A percentile compares a stretch with the other conserved stretches of the same genome.
Evolutionary conservation across 2,797 vertebrate genomes (phyloP).

Genomic region (Cercopithecus neglectus): DNA sequence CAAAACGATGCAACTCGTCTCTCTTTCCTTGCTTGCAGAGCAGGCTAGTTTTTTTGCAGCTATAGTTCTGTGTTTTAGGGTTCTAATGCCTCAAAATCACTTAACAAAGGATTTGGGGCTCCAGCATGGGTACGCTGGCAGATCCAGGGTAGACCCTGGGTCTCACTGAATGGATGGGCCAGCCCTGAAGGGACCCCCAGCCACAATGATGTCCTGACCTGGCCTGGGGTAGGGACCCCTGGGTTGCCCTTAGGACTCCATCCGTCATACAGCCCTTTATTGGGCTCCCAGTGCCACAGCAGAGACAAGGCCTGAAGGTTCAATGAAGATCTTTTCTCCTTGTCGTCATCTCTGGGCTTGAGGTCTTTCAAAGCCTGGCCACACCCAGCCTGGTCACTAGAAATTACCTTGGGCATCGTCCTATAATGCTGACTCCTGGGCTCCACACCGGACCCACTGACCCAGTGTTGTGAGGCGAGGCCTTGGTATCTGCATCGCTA

Average conservation of each 20-base stretch:
- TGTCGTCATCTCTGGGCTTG: not conserved
- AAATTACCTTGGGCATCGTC: not conserved
- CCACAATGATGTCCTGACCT: not conserved
- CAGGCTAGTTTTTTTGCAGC: not conserved
- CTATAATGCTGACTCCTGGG: not conserved
- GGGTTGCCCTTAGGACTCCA: too few species aligned
- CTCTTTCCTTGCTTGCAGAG: not conserved
- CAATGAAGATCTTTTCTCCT: not conserved
- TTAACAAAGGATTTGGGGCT: not conserved
- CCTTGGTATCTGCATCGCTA: not conserved
- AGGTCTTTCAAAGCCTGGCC: not conserved
- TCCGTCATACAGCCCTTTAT: not conserved
- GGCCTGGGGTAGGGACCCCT: too few species aligned
- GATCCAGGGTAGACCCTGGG: too few species aligned
- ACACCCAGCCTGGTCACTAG: not conserved
- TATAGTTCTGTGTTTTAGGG: fast-evolving
- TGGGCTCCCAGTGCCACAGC: not conserved
- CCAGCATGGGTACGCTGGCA: not conserved
- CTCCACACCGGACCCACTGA: not conserved
- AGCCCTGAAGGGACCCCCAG: not conserved
- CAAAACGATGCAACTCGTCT: not conserved
- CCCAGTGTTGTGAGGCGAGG: not conserved
- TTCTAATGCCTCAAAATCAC: not conserved
- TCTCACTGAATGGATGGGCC: not conserved
- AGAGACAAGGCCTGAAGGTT: not conserved